phyloP scores from a whole-genome alignment of 2,888 invertebrate genomes.

The Odontocerum albicorne region DNA sequence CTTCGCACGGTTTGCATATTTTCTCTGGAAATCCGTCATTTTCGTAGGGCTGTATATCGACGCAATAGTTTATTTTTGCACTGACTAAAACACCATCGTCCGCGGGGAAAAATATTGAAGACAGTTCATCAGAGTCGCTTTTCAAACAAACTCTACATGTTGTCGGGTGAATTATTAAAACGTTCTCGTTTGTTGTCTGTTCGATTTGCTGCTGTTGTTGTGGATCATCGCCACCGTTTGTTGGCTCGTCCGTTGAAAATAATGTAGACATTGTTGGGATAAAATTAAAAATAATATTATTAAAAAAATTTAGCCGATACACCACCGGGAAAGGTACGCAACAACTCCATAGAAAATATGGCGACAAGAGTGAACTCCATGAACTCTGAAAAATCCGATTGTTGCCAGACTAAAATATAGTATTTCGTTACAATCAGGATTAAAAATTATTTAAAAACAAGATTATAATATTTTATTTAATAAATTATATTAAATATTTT shows the following conservation, averaged over 20 bases:
- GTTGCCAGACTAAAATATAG: too few species aligned
- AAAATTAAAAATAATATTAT: neutral
- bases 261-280: neutral
- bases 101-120: constrained; percentile 19
- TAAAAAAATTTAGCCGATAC: neutral
- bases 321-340: constrained; percentile 20
- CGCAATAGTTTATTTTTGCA: constrained; percentile 23
- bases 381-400: constrained; percentile 6
- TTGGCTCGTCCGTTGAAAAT: constrained; percentile 7
- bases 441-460: too few species aligned
- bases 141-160: constrained; percentile 22
- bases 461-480: too few species aligned
- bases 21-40: constrained; percentile 23
- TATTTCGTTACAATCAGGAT: too few species aligned
- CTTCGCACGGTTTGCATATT: constrained; percentile 21
- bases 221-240: too few species aligned
- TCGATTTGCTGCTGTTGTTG: constrained; percentile 5
- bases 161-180: constrained; percentile 11
- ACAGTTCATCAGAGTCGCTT: constrained; percentile 14
- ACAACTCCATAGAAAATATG: constrained; percentile 12
- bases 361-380: constrained; percentile 5
- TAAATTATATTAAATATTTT: too few species aligned
- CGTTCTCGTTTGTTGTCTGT: constrained; percentile 1
- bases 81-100: constrained; percentile 20
- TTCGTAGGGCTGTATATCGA: constrained; percentile 21